Conservation (phyloP, 2,888 invertebrate genomes). For the Monopis laevigella region DNA sequence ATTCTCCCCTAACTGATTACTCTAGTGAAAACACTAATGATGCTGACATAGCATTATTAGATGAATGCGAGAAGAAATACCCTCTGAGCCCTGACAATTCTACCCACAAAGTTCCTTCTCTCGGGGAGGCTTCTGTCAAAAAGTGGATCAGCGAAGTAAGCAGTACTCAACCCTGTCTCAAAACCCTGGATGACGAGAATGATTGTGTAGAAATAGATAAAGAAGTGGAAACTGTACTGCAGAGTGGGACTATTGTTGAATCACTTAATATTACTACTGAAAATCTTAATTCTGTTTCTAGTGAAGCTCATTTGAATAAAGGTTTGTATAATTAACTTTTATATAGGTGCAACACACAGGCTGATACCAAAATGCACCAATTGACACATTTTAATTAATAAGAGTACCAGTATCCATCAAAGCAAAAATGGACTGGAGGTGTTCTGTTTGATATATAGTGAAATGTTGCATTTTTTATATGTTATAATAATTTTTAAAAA, state of each 20-base stretch:
- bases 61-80: slow-evolving; percentile 38
- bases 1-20: slow-evolving; percentile 50
- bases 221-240: slow-evolving; percentile 56
- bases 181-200: slow-evolving; percentile 38
- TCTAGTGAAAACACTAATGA: slow-evolving; percentile 54
- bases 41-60: slow-evolving; percentile 44
- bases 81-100: slow-evolving; percentile 30
- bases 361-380: too few species aligned
- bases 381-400: too few species aligned
- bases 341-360: too few species aligned
- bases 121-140: slow-evolving; percentile 34
- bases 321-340: too few species aligned
- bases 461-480: too few species aligned
- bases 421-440: too few species aligned
- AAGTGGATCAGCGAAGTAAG: slow-evolving; percentile 56
- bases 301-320: slow-evolving; percentile 50
- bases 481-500: too few species aligned
- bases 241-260: slow-evolving; percentile 58
- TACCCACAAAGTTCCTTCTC: slow-evolving; percentile 28
- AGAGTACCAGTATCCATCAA: too few species aligned
- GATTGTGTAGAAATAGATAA: slow-evolving; percentile 55
- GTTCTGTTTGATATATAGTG: too few species aligned
- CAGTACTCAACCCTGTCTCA: slow-evolving; percentile 52
- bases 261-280: slow-evolving; percentile 53
- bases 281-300: slow-evolving; percentile 46